Evolutionary conservation across 2,888 invertebrate genomes (phyloP).

Genomic region (Drosophila fungiperda): DNA sequence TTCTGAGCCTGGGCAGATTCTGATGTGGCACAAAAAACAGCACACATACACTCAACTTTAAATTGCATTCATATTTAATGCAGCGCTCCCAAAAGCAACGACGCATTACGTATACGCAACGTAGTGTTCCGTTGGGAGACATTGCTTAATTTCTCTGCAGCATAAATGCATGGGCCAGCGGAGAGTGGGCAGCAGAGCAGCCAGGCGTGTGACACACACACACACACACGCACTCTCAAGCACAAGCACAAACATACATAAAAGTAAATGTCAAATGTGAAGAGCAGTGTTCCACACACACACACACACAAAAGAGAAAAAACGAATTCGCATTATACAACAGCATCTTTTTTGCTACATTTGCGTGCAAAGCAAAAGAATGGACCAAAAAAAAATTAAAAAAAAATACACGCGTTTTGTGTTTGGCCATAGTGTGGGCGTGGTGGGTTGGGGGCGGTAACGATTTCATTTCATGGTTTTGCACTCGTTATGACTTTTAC

Average conservation of each 20-base stretch:
- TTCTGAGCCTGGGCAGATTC: slow-evolving; percentile 45
- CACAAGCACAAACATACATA: slow-evolving; percentile 30
- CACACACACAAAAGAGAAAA: slow-evolving; percentile 18
- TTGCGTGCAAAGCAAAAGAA: slow-evolving; percentile 36
- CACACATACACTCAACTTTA: slow-evolving; percentile 58
- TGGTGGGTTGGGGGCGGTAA: slow-evolving; percentile 54
- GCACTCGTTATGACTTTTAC: slow-evolving; percentile 80
- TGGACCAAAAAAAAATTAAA: slow-evolving; percentile 11
- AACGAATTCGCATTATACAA: slow-evolving; percentile 54
- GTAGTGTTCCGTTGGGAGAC: slow-evolving; percentile 73
- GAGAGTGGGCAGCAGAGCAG: slow-evolving; percentile 27
- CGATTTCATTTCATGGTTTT: slow-evolving; percentile 82
- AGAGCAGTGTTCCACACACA: slow-evolving; percentile 29
- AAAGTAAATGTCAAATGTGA: slow-evolving; percentile 73
- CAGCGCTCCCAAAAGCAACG: slow-evolving; percentile 66
- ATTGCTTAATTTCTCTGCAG: slow-evolving; percentile 74
- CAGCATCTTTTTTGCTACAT: slow-evolving; percentile 50
- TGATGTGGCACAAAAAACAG: slow-evolving; percentile 27
- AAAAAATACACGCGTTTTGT: slow-evolving; percentile 5
- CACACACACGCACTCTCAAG: slow-evolving; percentile 14
- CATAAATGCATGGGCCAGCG: slow-evolving; percentile 47
- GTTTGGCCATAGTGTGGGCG: slow-evolving; percentile 12
- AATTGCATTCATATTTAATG: slow-evolving; percentile 82
- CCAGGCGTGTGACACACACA: slow-evolving; percentile 63
- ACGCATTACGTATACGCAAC: slow-evolving; percentile 76